These are phyloP conservation scores for Diaphora mendica DNA, from an alignment of 2,888 invertebrate genomes.

Conservation along the genomic window DNA sequence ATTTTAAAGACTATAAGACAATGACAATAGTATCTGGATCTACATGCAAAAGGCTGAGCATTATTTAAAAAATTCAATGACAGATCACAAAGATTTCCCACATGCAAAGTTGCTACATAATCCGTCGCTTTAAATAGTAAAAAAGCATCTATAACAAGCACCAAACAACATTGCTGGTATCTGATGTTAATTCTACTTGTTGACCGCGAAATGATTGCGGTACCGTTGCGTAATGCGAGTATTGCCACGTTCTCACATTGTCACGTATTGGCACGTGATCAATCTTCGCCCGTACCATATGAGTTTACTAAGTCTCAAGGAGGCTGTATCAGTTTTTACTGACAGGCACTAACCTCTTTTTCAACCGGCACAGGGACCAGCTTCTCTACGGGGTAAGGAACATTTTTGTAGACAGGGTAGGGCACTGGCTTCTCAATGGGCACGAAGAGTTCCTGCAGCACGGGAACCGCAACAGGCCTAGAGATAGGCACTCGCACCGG, in stretches of 20 bases:
- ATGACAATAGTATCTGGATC: slow-evolving; percentile 38
- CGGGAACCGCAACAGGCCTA: slow-evolving; percentile 89
- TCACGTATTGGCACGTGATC: slow-evolving; percentile 29
- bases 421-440: slow-evolving; percentile 88
- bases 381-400: slow-evolving; percentile 91
- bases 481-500: slow-evolving; percentile 91
- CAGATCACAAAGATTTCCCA: slow-evolving; percentile 24
- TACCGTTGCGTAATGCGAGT: slow-evolving; percentile 36
- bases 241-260: slow-evolving; percentile 26
- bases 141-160: slow-evolving; percentile 3
- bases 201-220: slow-evolving; percentile 24
- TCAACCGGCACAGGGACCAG: slow-evolving; percentile 90
- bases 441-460: slow-evolving; percentile 87
- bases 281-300: neutral
- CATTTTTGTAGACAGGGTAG: slow-evolving; percentile 89
- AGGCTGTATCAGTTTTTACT: slow-evolving; percentile 19
- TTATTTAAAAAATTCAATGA: slow-evolving; percentile 33
- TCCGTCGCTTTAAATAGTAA: slow-evolving; percentile 5
- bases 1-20: slow-evolving; percentile 15
- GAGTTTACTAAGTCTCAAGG: neutral
- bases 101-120: slow-evolving; percentile 35
- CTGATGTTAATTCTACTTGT: slow-evolving; percentile 28
- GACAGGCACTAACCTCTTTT: slow-evolving; percentile 87
- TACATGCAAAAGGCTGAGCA: slow-evolving; percentile 37
- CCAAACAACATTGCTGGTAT: slow-evolving; percentile 20